Conservation (phyloP, 2,797 vertebrate species). For the Diplodus puntazzo region DNA sequence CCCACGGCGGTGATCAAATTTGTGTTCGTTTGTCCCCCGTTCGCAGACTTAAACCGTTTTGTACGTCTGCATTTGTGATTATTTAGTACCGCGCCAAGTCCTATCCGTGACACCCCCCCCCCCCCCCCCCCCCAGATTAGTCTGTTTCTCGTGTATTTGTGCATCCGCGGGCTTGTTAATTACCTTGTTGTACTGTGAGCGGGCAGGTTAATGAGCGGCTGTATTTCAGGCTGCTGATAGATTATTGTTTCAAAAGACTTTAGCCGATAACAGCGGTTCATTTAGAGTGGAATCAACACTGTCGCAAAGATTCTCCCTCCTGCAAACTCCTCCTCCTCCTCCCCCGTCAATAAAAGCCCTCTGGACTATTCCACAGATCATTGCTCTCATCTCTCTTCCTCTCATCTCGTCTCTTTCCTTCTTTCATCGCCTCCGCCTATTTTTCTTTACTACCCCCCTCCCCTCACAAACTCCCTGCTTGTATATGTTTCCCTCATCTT, state of each 20-base stretch:
- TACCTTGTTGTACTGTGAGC: constrained; percentile 46
- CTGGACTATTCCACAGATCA: constrained; percentile 56
- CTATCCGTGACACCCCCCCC: constrained; percentile 33
- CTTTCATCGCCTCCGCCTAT: constrained; percentile 19
- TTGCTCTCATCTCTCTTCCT: constrained; percentile 58
- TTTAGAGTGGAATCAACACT: constrained; percentile 51
- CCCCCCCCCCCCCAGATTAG: constrained; percentile 32
- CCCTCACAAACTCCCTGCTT: constrained; percentile 43
- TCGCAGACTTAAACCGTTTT: constrained; percentile 7
- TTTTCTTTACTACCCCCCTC: constrained; percentile 25
- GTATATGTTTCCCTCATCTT: constrained; percentile 41
- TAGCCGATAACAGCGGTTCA: constrained; percentile 51
- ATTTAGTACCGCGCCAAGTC: constrained; percentile 31
- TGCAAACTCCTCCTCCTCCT: constrained; percentile 17
- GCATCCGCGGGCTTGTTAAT: constrained; percentile 56
- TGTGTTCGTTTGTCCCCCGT: background rate
- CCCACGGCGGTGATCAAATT: constrained; percentile 7
- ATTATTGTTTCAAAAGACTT: constrained; percentile 59
- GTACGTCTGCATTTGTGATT: constrained; percentile 29
- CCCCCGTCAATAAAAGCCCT: constrained; percentile 55
- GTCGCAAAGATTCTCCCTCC: constrained; percentile 7
- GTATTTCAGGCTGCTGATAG: constrained; percentile 52
- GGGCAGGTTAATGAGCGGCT: constrained; percentile 66
- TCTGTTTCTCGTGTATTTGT: constrained; percentile 27
- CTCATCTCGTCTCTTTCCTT: constrained; percentile 35